Base-by-base conservation (phyloP, 2,797 vertebrate species). In the Morelia viridis region DNA sequence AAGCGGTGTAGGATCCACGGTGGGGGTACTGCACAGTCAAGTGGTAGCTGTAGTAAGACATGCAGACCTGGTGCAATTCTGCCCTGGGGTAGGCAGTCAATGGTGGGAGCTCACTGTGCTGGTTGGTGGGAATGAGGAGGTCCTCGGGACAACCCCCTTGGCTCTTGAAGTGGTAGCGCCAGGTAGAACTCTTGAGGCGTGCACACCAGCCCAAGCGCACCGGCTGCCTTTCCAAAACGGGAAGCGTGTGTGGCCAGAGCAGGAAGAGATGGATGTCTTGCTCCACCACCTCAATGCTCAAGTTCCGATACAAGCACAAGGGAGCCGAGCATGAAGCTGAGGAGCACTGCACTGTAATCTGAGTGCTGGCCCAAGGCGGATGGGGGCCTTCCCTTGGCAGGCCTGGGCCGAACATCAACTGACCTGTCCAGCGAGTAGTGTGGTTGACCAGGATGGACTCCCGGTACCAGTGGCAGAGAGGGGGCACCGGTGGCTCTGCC, bases 181-280 rank as follows among this genome's bases (percentile, higher is more conserved):
- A 97, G 46, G 24, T 0, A 0, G 91, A 57, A 4, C 93, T 96
- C 83, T 88, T 95, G 28, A 96, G 86, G 5, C 94, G 95, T 0
- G 96, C 95, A 64, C 96, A 97, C 95, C 95, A 97, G 92, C 94
- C 95, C 92, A 96, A 71, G 57, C 88, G 58, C 89, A 96, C 83
- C 0, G 90, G 87, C 86, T 96, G 93, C 94, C 94, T 31, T 0
- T 35, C 24, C 0, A 4, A 84, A 76, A 95, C 26, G 10, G 93
- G 3, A 0, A 8, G 89, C 0, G 87, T 58, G 26, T 87, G 91
- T 0, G 95, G 96, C 96, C 95, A 93, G 1, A 95, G 93, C 15
- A 92, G 71, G 0, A 94, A 95, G 35, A 94, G 58, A 24, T 89
- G 85, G 28, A 94, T 5, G 0, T 95, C 93, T 92, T 95, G 95